Evolutionary conservation across 2,888 invertebrate species (phyloP).

Genomic region (Microplitis deprimator): DNA sequence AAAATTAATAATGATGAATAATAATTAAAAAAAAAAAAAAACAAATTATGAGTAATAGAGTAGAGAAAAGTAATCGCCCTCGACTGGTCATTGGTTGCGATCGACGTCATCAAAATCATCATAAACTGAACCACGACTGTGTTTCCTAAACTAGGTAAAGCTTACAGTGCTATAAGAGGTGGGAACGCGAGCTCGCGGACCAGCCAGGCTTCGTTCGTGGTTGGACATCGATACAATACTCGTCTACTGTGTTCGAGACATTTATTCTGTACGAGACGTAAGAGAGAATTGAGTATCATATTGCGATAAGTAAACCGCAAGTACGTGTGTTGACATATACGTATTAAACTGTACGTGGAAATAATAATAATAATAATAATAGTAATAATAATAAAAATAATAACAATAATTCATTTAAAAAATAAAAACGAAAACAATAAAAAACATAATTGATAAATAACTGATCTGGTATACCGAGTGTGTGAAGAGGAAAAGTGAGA

Average conservation of each 20-base stretch:
- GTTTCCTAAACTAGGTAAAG: constrained; percentile 72
- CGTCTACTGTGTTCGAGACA: constrained; percentile 38
- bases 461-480: constrained; percentile 21
- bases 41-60: constrained; percentile 1
- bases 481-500: constrained; percentile 39
- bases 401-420: constrained; percentile 38
- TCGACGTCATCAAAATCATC: constrained; percentile 58
- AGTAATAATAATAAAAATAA: not conserved
- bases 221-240: constrained; percentile 26
- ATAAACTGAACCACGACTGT: constrained; percentile 70
- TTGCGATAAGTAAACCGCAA: constrained; percentile 42
- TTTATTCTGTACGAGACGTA: constrained; percentile 39
- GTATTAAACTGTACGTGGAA: constrained; percentile 29
- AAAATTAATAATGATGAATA: not conserved
- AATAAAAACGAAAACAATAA: constrained; percentile 35
- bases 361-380: not conserved
- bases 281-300: constrained; percentile 19
- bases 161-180: constrained; percentile 61
- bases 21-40: not conserved
- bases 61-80: constrained; percentile 31
- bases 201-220: constrained; percentile 32
- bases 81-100: constrained; percentile 47
- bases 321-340: not conserved
- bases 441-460: constrained; percentile 26
- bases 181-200: constrained; percentile 36